These are phyloP conservation scores for Micronycteris hirsuta DNA, from an alignment of 2,113 vertebrate genomes.

Conservation along the genomic window DNA sequence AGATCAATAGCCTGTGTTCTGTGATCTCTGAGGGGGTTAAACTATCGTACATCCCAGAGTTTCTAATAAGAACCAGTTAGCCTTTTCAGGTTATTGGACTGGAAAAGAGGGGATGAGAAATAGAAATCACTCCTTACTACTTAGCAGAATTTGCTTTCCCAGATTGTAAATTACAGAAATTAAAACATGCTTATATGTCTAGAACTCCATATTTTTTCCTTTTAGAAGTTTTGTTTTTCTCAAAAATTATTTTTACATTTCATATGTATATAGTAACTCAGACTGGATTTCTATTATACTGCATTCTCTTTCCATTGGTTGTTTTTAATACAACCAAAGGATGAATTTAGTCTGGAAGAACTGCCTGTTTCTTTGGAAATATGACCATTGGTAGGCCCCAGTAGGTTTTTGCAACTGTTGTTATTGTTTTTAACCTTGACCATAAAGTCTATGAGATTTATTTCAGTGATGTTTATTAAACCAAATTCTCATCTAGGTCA, in stretches of 20 bases:
- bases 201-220: background rate
- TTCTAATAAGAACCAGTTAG: background rate
- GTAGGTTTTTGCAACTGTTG: background rate
- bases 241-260: background rate
- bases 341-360: background rate
- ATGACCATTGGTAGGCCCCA: background rate
- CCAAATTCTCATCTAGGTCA: background rate
- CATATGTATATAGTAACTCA: background rate
- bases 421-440: background rate
- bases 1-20: background rate
- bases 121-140: background rate
- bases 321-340: background rate
- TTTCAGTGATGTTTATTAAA: background rate
- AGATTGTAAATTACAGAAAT: background rate
- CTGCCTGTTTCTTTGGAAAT: background rate
- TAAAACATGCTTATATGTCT: background rate
- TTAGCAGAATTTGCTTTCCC: background rate
- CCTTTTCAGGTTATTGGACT: background rate
- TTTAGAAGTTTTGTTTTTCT: background rate
- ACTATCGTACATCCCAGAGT: background rate
- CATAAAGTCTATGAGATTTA: background rate
- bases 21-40: background rate
- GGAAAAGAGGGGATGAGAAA: background rate
- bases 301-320: background rate
- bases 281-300: background rate